phyloP scores from a whole-genome alignment of 1,140 invertebrate genomes.

The Episyrphus balteatus region DNA sequence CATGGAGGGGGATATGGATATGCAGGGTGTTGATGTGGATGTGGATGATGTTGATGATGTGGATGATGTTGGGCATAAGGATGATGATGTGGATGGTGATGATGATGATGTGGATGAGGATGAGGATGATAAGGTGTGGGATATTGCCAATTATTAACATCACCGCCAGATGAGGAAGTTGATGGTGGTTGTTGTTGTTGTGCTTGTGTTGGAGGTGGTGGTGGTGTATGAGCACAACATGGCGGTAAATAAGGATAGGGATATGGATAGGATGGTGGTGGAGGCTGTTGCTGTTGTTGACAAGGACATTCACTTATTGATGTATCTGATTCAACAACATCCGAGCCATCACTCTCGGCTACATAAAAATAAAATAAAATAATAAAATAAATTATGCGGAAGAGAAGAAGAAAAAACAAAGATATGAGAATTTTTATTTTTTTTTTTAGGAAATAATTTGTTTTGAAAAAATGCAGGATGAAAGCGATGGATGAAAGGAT shows the following conservation, averaged over 20 bases:
- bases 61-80: no score
- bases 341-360: slow-evolving; percentile 1
- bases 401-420: background rate
- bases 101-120: no score
- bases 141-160: no score
- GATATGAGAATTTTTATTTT: background rate
- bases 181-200: no score
- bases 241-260: slow-evolving; percentile 28
- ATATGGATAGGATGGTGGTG: slow-evolving; percentile 27
- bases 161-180: no score
- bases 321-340: background rate
- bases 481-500: no score
- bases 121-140: no score
- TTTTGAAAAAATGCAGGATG: background rate
- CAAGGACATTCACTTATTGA: no score
- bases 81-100: no score
- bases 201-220: slow-evolving; percentile 17
- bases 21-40: background rate
- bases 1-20: background rate
- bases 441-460: background rate
- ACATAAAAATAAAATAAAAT: background rate
- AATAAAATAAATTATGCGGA: background rate
- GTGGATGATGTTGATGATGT: background rate
- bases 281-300: slow-evolving; percentile 10
- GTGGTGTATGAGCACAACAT: slow-evolving; percentile 15